phyloP scores from a whole-genome alignment of 2,113 vertebrate genomes.

The Melanerpes formicivorus region DNA sequence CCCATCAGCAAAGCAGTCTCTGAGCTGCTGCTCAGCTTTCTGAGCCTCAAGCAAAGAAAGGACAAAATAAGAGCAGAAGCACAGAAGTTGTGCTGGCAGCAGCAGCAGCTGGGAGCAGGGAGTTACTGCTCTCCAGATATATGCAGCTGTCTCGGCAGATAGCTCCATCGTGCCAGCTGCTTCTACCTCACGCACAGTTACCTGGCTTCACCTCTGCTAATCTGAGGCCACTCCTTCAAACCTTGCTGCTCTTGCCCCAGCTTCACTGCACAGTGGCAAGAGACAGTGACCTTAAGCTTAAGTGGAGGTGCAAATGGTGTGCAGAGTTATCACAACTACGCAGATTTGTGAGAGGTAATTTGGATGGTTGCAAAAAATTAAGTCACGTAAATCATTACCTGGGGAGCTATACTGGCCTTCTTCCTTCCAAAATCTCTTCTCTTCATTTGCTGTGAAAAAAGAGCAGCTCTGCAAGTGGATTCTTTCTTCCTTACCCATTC shows the following conservation, averaged over 20 bases:
- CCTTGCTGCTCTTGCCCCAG: background rate
- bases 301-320: background rate
- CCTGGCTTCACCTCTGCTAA: background rate
- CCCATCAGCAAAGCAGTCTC: background rate
- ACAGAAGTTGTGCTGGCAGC: background rate
- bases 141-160: background rate
- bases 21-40: background rate
- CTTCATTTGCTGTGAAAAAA: background rate
- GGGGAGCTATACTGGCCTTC: background rate
- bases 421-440: background rate
- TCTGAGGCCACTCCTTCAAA: background rate
- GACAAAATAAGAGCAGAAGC: background rate
- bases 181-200: background rate
- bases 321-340: background rate
- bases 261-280: background rate
- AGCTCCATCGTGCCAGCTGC: background rate
- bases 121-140: background rate
- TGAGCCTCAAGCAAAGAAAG: background rate
- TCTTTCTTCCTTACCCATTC: background rate
- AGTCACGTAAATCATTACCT: background rate
- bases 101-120: background rate
- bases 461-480: background rate
- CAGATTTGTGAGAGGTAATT: background rate
- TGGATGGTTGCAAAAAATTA: conserved; percentile 8
- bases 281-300: background rate